These are phyloP conservation scores for Tiaroga cobitis DNA, from an alignment of 2,797 vertebrate species.

Conservation along the genomic window DNA sequence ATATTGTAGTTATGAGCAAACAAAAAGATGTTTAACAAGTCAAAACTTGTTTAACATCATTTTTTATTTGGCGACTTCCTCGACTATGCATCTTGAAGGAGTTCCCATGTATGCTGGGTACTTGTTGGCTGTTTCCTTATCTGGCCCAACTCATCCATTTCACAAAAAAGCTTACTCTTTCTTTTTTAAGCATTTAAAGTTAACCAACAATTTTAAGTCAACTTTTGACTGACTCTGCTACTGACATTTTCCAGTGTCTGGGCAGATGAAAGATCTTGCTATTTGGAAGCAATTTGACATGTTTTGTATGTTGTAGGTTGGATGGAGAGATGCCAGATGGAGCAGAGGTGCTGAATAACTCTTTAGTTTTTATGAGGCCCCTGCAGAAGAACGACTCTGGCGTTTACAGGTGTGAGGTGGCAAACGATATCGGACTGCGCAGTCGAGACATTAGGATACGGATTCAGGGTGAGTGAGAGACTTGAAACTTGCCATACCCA, in stretches of 20 bases:
- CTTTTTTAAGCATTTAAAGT: too few relatives aligned
- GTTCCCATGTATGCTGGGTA: not conserved
- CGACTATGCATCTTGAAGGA: not conserved
- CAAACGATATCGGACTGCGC: slow-evolving; percentile 91
- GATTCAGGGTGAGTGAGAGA: slow-evolving; percentile 88
- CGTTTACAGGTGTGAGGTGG: slow-evolving; percentile 93
- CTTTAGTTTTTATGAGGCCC: slow-evolving; percentile 90
- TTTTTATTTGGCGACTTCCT: not conserved
- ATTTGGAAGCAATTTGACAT: not conserved
- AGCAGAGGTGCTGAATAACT: slow-evolving; percentile 87
- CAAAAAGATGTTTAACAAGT: not conserved
- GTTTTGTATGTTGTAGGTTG: slow-evolving; percentile 77
- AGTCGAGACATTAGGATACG: slow-evolving; percentile 90
- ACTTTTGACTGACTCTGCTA: not conserved
- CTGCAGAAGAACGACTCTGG: slow-evolving; percentile 93
- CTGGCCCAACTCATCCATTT: not conserved
- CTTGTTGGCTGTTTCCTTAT: not conserved
- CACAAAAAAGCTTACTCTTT: not conserved
- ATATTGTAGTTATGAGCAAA: not conserved
- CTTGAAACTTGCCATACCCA: not conserved
- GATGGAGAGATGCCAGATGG: slow-evolving; percentile 93
- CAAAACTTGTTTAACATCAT: not conserved
- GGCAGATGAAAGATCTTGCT: not conserved
- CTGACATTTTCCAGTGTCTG: not conserved
- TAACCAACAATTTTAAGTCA: too few relatives aligned